Base-by-base conservation (phyloP, 2,113 vertebrate genomes). In the Formicarius rufipectus region DNA sequence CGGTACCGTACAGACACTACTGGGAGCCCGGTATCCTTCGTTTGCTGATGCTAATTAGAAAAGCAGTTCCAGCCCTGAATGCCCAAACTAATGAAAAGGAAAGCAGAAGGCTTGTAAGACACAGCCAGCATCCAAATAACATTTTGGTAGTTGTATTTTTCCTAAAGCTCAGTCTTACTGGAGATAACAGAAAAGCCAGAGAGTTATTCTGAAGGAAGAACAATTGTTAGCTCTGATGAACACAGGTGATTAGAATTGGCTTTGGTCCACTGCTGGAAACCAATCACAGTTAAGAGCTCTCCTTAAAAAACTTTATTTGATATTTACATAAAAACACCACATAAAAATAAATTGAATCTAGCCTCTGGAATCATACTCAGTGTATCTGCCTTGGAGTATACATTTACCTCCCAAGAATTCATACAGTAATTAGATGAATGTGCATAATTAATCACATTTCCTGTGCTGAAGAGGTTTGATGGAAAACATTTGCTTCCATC, bases 371-470 rank as follows among this genome's bases (percentile, higher is more conserved):
- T 75, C 35, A 37, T 77, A 47, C 45, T 28, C 81, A 87, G 44
- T 4, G 4, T 93, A 87, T 92, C 82, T 96, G 87, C 87, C 80
- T 76, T 22, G 14, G 91, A 94, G 87, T 94, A 79, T 69, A 93
- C 12, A 2, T 89, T 92, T 94, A 89, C 90, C 90, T 93, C 83
- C 68, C 58, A 94, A 95, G 90, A 95, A 88, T 97, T 96, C 84
- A 93, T 67, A 60, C 68, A 84, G 92, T 95, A 95, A 95, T 97
- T 97, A 93, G 89, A 89, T 92, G 80, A 95, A 93, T 84, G 62
- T 95, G 92, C 92, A 96, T 97, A 93, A 85, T 98, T 98, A 96
- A 97, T 95, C 53, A 44, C 82, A 90, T 94, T 98, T 97, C 95
- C 94, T 85, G 93, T 97, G 91, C 84, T 87, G 94, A 97, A 96